phyloP scores from a whole-genome alignment of 2,113 vertebrate genomes.

The Psammodynastes pulverulentus region DNA sequence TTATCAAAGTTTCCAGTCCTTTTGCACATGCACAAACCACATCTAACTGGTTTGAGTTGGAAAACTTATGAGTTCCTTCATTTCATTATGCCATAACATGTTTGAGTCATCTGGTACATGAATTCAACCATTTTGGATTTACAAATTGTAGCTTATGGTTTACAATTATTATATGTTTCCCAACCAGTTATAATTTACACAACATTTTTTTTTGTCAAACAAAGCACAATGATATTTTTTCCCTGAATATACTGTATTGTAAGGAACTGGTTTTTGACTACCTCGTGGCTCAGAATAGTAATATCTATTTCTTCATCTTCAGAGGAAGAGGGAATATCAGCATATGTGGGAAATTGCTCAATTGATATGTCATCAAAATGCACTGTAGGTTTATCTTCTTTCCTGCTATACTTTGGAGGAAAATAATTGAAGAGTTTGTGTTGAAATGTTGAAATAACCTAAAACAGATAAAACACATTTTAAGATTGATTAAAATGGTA shows the following conservation, averaged over 20 bases:
- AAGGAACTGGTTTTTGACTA: slow-evolving; percentile 48
- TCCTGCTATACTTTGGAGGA: slow-evolving; percentile 65
- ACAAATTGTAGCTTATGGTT: neutral
- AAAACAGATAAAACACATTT: slow-evolving; percentile 11
- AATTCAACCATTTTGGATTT: neutral
- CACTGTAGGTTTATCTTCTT: slow-evolving; percentile 67
- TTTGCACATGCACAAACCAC: neutral
- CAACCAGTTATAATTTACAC: neutral
- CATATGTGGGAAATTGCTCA: slow-evolving; percentile 63
- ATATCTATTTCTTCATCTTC: slow-evolving; percentile 80
- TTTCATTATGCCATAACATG: neutral
- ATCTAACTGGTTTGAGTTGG: neutral
- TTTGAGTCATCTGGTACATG: neutral
- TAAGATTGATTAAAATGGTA: neutral
- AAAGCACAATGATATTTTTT: neutral
- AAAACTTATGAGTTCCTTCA: neutral
- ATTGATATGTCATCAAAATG: slow-evolving; percentile 57
- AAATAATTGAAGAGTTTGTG: slow-evolving; percentile 67
- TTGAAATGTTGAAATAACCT: slow-evolving; percentile 82
- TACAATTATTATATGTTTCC: neutral
- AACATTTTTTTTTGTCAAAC: neutral
- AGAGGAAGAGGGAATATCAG: slow-evolving; percentile 49
- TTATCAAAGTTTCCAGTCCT: neutral
- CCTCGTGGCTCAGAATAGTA: slow-evolving; percentile 79
- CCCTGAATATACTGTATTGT: neutral